Evolutionary conservation across 1,140 invertebrate genomes (phyloP).

Genomic region (Ceratina calcarata): DNA sequence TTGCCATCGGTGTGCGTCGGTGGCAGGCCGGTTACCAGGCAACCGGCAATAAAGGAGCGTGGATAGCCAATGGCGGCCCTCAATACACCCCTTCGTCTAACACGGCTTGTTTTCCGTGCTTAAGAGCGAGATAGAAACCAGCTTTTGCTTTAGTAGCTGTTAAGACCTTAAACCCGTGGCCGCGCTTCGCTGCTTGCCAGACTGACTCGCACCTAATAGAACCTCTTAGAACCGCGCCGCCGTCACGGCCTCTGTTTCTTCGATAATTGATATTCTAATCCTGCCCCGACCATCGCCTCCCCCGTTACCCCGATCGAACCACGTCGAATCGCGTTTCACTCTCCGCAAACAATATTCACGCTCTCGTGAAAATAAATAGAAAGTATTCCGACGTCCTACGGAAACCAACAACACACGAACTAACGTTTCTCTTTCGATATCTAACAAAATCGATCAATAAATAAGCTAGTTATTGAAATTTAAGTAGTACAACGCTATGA

Average conservation of each 20-base stretch:
- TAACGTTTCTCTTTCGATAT: too few relatives aligned
- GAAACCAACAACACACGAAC: too few relatives aligned
- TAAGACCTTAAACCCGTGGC: conserved; percentile 74
- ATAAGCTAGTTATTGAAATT: neutral
- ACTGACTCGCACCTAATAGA: conserved; percentile 49
- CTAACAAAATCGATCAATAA: too few relatives aligned
- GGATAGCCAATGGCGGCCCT: conserved; percentile 80
- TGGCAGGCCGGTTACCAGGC: conserved; percentile 77
- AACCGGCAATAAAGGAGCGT: conserved; percentile 78
- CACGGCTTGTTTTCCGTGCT: conserved; percentile 77
- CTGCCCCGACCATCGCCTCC: too few relatives aligned
- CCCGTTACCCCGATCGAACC: too few relatives aligned
- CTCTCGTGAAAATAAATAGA: too few relatives aligned
- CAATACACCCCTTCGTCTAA: conserved; percentile 78
- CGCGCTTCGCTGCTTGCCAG: conserved; percentile 33
- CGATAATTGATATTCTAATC: conserved; percentile 78
- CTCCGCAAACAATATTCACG: too few relatives aligned
- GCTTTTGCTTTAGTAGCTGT: conserved; percentile 80
- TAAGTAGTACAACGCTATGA: neutral
- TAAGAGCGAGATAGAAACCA: conserved; percentile 74
- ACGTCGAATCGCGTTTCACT: too few relatives aligned
- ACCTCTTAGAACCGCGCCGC: conserved; percentile 36
- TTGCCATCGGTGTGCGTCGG: conserved; percentile 67
- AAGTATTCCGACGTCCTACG: too few relatives aligned
- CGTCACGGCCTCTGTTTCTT: conserved; percentile 29